Percentiles rank a stretch among this genome's conserved stretches.
Evolutionary conservation across 2,113 vertebrate genomes (phyloP).

Genomic region (Pterophyllum scalare): DNA sequence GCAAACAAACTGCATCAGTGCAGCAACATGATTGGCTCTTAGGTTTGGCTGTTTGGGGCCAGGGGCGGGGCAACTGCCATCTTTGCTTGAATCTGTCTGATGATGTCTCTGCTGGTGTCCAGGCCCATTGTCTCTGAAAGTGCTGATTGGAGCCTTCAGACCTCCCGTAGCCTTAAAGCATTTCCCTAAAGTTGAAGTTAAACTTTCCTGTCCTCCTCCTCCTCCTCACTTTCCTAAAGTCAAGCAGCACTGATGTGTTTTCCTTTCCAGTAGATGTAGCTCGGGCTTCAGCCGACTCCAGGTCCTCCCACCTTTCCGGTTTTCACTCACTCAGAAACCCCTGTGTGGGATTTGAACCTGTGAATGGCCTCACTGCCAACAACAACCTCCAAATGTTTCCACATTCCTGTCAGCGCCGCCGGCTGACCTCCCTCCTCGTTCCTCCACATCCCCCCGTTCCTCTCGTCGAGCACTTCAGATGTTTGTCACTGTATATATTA

Average conservation of each 20-base stretch:
- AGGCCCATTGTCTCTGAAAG: background rate
- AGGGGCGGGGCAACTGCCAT: background rate
- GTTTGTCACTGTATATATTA: background rate
- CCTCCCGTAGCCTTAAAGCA: too few species aligned
- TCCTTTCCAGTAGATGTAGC: constrained; percentile 31
- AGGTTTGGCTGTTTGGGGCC: background rate
- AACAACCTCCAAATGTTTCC: constrained; percentile 46
- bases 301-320: constrained; percentile 52
- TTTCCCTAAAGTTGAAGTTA: too few species aligned
- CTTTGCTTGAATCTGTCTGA: background rate
- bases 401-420: constrained; percentile 15
- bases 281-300: constrained; percentile 17
- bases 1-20: background rate
- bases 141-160: too few species aligned
- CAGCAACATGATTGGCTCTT: background rate
- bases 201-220: too few species aligned
- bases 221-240: too few species aligned
- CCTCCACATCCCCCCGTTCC: background rate
- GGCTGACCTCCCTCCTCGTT: constrained; percentile 7
- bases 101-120: background rate
- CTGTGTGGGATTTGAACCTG: constrained; percentile 51
- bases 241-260: constrained; percentile 48
- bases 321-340: constrained; percentile 57
- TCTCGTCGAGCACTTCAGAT: background rate
- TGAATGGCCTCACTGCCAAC: constrained; percentile 33